Base-by-base conservation (phyloP, 2,113 vertebrate species). In the Piaya cayana region DNA sequence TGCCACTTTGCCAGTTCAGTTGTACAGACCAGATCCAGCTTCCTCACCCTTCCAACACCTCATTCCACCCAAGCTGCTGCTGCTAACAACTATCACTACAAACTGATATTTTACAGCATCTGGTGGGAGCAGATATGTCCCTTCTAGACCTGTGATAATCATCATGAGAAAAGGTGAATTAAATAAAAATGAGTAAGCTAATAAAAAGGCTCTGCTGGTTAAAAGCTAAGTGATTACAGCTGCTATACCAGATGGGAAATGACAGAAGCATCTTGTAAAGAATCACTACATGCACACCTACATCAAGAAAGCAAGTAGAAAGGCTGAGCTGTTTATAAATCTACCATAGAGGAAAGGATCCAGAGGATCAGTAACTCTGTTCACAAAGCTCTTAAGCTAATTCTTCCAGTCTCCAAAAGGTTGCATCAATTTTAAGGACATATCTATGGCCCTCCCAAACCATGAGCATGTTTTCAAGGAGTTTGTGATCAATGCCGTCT, bases 161-260 rank as follows among this genome's bases (percentile, higher is more conserved):
- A 94, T 79, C 71, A 77, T 52, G 82, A 95, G 96, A 81, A 91
- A 92, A 95, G 68, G 85, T 7, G 47, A 90, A 79, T 83, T 77
- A 94, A 91, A 94, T 85, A 88, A 90, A 96, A 94, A 94, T 70
- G 94, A 95, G 70, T 50, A 91, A 91, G 91, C 81, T 93, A 96
- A 94, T 95, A 87, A 90, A 93, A 94, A 93, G 76, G 45, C 74
- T 80, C 79, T 92, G 58, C 71, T 75, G 84, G 63, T 89, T 95
- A 89, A 96, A 96, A 94, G 79, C 85, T 58, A 55, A 82, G 71
- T 77, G 90, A 96, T 89, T 94, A 90, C 68, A 93, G 90, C 83
- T 84, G 86, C 81, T 91, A 6, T 9, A 82, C 70, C 71, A 68
- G 82, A 89, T 62, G 92, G 92, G 71, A 90, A 91, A 97, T 37